Conservation (phyloP, 2,113 vertebrate species). For the Odobenus rosmarus region DNA sequence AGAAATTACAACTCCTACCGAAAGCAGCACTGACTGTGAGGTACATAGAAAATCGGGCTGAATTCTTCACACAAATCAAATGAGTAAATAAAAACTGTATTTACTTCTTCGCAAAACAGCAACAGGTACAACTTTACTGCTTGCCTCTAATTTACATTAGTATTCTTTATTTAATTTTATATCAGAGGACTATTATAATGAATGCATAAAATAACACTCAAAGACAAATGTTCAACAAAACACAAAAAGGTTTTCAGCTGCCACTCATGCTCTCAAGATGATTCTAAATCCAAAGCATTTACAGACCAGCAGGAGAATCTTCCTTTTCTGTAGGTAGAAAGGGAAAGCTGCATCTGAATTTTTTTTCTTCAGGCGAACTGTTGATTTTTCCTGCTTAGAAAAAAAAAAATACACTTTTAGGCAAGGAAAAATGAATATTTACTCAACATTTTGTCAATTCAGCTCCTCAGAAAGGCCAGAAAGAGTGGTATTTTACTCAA, state of each 20-base stretch:
- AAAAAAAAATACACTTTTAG: conserved; percentile 78
- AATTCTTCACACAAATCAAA: conserved; percentile 68
- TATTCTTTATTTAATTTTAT: conserved; percentile 67
- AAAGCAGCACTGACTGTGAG: neutral
- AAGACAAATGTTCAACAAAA: conserved; percentile 3
- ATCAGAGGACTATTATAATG: conserved; percentile 62
- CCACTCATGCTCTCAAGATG: neutral
- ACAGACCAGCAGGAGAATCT: conserved; percentile 27
- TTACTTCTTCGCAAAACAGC: conserved; percentile 69
- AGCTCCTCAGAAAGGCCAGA: conserved; percentile 50
- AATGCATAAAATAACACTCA: conserved; percentile 39
- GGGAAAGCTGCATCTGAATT: conserved; percentile 70
- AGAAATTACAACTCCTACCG: neutral
- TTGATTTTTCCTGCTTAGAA: conserved; percentile 75
- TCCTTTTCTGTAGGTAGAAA: conserved; percentile 65
- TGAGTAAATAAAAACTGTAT: neutral
- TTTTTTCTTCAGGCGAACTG: conserved; percentile 61
- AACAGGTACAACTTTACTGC: conserved; percentile 74
- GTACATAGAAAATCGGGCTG: neutral
- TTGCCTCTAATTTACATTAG: conserved; percentile 49
- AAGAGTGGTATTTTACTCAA: conserved; percentile 42
- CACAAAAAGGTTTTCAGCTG: neutral
- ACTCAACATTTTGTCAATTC: neutral
- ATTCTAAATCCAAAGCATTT: conserved; percentile 52
- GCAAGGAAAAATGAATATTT: conserved; percentile 45